phyloP scores from a whole-genome alignment of 2,113 vertebrate species.

The Malurus melanocephalus region DNA sequence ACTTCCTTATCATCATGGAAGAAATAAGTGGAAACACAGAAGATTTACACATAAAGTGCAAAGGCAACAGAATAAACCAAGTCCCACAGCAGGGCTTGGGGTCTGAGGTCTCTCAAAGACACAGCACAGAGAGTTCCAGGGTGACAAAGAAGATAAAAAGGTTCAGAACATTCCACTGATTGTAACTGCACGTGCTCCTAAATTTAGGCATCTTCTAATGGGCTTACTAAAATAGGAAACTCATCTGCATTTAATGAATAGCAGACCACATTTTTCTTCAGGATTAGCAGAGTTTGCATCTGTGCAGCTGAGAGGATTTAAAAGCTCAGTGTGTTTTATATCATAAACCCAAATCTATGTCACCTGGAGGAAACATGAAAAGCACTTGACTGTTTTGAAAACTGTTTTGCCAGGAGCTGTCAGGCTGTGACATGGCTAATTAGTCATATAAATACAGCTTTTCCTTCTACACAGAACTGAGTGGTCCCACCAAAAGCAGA shows the following conservation, averaged over 20 bases:
- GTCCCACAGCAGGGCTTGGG: not conserved
- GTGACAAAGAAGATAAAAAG: not conserved
- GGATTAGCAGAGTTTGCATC: not conserved
- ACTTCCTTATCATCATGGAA: not conserved
- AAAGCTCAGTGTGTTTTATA: not conserved
- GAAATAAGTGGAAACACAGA: not conserved
- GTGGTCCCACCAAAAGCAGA: not conserved
- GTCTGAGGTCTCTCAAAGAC: not conserved
- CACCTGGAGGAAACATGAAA: not conserved
- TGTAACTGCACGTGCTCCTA: not conserved
- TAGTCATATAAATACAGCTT: not conserved
- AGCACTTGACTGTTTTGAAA: not conserved
- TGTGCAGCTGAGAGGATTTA: not conserved
- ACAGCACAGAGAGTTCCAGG: not conserved
- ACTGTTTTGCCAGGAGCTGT: not conserved
- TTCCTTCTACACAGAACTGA: not conserved
- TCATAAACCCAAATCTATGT: not conserved
- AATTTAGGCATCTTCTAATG: constrained; percentile 33
- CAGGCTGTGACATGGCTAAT: not conserved
- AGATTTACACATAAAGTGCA: not conserved
- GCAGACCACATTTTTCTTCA: not conserved
- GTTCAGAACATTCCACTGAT: not conserved
- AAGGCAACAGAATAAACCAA: not conserved
- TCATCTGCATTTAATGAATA: constrained; percentile 35
- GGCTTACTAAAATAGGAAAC: constrained; percentile 18